Conservation (phyloP, 1,140 invertebrate genomes). For the Triops longicaudatus region DNA sequence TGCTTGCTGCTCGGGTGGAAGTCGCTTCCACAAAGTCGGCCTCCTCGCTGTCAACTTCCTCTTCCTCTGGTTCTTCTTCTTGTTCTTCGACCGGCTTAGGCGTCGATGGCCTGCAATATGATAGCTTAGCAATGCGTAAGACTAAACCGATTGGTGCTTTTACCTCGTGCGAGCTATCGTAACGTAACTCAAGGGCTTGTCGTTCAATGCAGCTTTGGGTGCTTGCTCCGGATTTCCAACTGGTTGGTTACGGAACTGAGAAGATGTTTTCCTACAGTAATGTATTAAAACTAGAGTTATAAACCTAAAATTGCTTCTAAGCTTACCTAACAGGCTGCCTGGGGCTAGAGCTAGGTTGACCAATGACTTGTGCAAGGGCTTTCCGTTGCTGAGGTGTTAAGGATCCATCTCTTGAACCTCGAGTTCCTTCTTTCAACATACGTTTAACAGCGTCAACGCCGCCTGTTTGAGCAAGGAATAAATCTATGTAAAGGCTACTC, state of each 20-base stretch:
- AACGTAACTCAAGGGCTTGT: not conserved
- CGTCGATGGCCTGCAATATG: not conserved
- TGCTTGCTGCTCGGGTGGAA: slow-evolving; percentile 18
- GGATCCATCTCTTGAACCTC: slow-evolving; percentile 13
- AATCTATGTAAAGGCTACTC: not conserved
- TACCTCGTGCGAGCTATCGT: not conserved
- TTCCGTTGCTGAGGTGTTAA: slow-evolving; percentile 23
- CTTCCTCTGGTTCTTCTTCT: not conserved
- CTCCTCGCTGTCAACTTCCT: not conserved
- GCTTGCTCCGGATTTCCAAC: not conserved
- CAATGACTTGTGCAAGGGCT: slow-evolving; percentile 23
- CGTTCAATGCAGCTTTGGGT: not conserved
- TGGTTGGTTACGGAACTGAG: not conserved
- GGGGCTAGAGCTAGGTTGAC: not conserved
- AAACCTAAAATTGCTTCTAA: not conserved
- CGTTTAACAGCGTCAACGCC: slow-evolving; percentile 34
- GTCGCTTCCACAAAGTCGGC: not conserved
- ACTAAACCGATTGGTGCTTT: not conserved
- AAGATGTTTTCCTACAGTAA: slow-evolving; percentile 16
- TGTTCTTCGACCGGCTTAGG: not conserved
- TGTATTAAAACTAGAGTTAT: not conserved
- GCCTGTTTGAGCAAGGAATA: not conserved
- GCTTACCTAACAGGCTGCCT: not conserved
- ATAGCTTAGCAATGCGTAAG: not conserved
- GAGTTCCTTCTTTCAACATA: slow-evolving; percentile 28